phyloP scores from a whole-genome alignment of 2,113 vertebrate species.

The Cnemophilus loriae region DNA sequence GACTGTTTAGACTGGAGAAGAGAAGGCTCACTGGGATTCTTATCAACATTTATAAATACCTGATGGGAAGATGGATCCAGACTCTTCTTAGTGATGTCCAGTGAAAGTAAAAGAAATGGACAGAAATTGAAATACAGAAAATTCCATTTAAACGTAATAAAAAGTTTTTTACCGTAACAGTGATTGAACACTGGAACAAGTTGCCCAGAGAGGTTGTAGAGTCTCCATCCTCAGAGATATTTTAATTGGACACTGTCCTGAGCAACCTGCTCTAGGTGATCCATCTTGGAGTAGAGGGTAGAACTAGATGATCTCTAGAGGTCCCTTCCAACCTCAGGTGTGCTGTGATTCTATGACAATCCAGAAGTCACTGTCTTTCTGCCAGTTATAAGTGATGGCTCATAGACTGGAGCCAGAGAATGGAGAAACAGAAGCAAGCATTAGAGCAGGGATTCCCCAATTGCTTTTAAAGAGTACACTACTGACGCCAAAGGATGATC shows the following conservation, averaged over 20 bases:
- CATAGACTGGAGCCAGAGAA: neutral
- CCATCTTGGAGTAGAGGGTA: neutral
- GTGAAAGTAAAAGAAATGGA: neutral
- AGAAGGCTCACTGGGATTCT: neutral
- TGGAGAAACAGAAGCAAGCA: neutral
- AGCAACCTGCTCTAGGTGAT: neutral
- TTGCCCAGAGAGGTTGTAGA: neutral
- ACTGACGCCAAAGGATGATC: neutral
- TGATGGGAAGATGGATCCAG: neutral
- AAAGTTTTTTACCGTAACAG: neutral
- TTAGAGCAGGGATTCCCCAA: neutral
- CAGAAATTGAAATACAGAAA: neutral
- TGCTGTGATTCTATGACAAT: neutral
- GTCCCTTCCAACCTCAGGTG: neutral
- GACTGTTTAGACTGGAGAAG: neutral
- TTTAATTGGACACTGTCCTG: neutral
- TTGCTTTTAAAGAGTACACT: neutral
- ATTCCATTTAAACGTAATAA: neutral
- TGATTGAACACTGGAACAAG: neutral
- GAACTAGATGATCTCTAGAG: neutral
- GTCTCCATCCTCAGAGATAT: neutral
- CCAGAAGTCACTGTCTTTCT: neutral
- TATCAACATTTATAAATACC: neutral
- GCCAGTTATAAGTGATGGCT: neutral
- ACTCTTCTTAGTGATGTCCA: neutral